Conservation (phyloP, 2,113 vertebrate species). For the Callospermophilus lateralis region DNA sequence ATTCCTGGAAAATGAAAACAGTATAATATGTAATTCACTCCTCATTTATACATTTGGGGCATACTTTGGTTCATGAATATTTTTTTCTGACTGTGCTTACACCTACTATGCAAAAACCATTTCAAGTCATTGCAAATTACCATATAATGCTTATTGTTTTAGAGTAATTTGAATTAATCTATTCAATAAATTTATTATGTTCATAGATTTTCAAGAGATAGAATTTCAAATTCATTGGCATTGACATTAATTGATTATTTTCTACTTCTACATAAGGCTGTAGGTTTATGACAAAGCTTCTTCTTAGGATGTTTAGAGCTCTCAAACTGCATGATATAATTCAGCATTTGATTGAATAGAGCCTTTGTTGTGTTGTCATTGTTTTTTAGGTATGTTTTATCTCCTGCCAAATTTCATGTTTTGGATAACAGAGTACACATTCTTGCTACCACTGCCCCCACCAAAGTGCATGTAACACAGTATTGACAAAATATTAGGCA, state of each 20-base stretch:
- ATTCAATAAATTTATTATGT: not conserved
- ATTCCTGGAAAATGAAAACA: not conserved
- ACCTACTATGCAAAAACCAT: not conserved
- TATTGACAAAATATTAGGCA: conserved; percentile 12
- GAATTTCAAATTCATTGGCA: not conserved
- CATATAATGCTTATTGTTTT: not conserved
- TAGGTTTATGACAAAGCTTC: not conserved
- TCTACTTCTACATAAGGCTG: not conserved
- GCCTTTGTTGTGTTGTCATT: not conserved
- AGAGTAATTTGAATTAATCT: not conserved
- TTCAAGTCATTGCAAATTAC: not conserved
- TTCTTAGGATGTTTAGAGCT: not conserved
- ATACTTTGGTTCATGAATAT: not conserved
- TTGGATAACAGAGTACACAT: not conserved
- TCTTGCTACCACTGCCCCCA: accelerated
- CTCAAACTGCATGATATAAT: not conserved
- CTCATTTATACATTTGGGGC: not conserved
- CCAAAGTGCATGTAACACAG: not conserved
- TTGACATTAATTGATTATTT: not conserved
- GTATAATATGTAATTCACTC: not conserved
- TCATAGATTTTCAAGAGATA: not conserved
- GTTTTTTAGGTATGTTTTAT: conserved; percentile 12
- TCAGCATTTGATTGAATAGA: not conserved
- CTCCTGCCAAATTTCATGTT: conserved; percentile 30
- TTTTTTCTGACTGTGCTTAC: not conserved